These are phyloP conservation scores for Hormaphis cornu DNA, from an alignment of 1,140 invertebrate genomes.

Conservation along the genomic window DNA sequence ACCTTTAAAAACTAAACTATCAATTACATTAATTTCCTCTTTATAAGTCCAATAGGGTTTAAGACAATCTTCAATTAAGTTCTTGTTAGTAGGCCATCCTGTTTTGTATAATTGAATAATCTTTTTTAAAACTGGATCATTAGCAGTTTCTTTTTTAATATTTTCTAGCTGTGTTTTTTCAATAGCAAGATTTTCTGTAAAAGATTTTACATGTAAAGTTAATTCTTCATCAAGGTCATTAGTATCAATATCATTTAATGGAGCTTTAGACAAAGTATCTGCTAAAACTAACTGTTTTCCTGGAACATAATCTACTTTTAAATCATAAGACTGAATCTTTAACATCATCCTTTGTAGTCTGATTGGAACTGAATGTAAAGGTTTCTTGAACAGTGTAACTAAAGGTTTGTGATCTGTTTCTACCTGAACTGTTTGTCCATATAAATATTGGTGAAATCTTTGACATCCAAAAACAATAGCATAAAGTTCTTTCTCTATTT, in stretches of 20 bases:
- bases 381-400: conserved; percentile 43
- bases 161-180: conserved; percentile 36
- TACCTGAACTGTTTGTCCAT: conserved; percentile 39
- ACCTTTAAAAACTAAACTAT: conserved; percentile 41
- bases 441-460: conserved; percentile 40
- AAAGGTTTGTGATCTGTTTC: conserved; percentile 46
- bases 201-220: not conserved
- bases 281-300: conserved; percentile 44
- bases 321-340: conserved; percentile 38
- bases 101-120: conserved; percentile 1
- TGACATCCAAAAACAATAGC: conserved; percentile 41
- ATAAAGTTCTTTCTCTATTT: conserved; percentile 45
- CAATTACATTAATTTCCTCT: conserved; percentile 39
- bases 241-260: conserved; percentile 35
- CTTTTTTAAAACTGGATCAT: conserved; percentile 37
- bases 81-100: conserved; percentile 38
- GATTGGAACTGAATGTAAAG: conserved; percentile 40
- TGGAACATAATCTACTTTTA: conserved; percentile 39
- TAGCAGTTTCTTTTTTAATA: conserved; percentile 37
- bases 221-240: conserved; percentile 35
- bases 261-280: conserved; percentile 43
- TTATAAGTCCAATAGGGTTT: conserved; percentile 39
- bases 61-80: conserved; percentile 33
- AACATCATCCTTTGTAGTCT: conserved; percentile 43
- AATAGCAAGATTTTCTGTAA: conserved; percentile 18